Evolutionary conservation across 92 coral and sea anemone genomes (phyloP).

Genomic region (Pocillopora meandrina): DNA sequence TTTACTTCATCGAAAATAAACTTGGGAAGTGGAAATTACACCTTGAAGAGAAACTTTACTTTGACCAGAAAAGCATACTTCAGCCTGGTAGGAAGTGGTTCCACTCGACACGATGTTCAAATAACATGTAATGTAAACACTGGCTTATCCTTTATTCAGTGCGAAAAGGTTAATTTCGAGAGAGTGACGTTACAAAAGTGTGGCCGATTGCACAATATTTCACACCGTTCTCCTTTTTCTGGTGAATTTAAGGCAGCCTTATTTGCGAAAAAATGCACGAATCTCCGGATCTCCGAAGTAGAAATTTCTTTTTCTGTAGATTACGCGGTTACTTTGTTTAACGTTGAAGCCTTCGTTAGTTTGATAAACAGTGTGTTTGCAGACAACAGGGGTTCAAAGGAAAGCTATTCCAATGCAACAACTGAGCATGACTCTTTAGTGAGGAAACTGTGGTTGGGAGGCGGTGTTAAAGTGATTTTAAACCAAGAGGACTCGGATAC

Average conservation of each 20-base stretch:
- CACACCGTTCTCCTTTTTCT: constrained; percentile 31
- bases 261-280: constrained; percentile 74
- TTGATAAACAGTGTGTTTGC: constrained; percentile 52
- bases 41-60: constrained; percentile 52
- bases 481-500: constrained; percentile 51
- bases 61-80: constrained; percentile 60
- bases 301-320: constrained; percentile 59
- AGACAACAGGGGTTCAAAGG: constrained; percentile 41
- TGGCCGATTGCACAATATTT: constrained; percentile 79
- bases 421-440: too few relatives aligned
- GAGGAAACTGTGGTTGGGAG: constrained; percentile 45
- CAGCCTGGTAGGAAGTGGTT: constrained; percentile 63
- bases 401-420: background rate
- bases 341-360: constrained; percentile 60
- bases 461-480: constrained; percentile 75
- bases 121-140: constrained; percentile 59
- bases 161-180: constrained; percentile 66
- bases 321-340: constrained; percentile 56
- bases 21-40: constrained; percentile 63
- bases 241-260: constrained; percentile 69
- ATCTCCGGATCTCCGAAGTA: constrained; percentile 52
- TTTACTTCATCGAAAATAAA: constrained; percentile 61
- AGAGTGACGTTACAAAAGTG: constrained; percentile 65
- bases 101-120: constrained; percentile 14
- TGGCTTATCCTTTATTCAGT: constrained; percentile 70